These are phyloP conservation scores for Gallinago media DNA, from an alignment of 2,113 vertebrate species.

Conservation along the genomic window DNA sequence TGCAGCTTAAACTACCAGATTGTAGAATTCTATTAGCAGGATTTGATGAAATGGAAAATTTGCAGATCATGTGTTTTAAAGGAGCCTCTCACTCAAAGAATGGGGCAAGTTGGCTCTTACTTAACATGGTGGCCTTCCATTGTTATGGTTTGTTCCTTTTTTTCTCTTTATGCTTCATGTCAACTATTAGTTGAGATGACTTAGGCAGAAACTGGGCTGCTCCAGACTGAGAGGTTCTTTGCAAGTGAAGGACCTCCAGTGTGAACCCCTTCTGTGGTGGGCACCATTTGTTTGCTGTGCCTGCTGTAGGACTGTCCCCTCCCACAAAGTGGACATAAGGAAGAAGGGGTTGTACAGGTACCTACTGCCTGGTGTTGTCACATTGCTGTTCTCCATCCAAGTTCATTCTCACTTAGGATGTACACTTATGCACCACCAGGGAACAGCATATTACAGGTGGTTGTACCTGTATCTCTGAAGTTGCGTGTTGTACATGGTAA, in stretches of 20 bases:
- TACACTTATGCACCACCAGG: neutral
- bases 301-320: neutral
- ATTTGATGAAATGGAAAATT: constrained; percentile 64
- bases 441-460: rapidly evolving
- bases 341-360: rapidly evolving
- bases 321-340: rapidly evolving
- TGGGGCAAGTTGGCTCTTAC: neutral
- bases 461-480: neutral
- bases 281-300: neutral
- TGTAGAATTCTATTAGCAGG: constrained; percentile 37
- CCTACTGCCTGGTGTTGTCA: neutral
- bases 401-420: neutral
- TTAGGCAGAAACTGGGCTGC: neutral
- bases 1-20: constrained; percentile 35
- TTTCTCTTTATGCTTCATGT: neutral
- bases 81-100: neutral
- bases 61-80: neutral
- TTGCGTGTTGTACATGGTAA: rapidly evolving
- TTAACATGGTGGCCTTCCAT: neutral
- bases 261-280: no score
- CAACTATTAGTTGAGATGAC: rapidly evolving
- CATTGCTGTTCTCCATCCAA: rapidly evolving
- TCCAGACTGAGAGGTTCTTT: neutral
- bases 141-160: neutral
- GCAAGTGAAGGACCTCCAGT: neutral